phyloP scores from a whole-genome alignment of 2,113 vertebrate species.

The Boulengeromyrus knoepffleri region DNA sequence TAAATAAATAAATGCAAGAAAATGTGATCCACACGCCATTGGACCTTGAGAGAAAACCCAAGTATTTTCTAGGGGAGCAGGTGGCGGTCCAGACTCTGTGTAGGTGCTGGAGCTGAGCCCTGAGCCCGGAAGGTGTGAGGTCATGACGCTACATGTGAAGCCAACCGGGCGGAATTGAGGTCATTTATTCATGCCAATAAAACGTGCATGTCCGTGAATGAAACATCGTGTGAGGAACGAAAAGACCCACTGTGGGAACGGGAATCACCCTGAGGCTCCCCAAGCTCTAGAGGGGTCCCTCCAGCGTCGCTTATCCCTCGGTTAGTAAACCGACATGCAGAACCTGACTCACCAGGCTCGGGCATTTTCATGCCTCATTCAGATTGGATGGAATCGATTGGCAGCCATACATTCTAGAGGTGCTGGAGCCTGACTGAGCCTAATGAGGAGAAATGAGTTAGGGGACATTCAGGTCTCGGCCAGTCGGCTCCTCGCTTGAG shows the following conservation, averaged over 20 bases:
- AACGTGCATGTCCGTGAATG: not conserved
- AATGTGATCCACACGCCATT: not conserved
- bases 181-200: not conserved
- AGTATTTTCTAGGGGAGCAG: not conserved
- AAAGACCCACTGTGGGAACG: not conserved
- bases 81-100: not conserved
- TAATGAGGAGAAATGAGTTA: conserved; percentile 26
- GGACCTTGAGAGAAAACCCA: not conserved
- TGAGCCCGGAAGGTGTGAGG: not conserved
- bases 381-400: conserved; percentile 34
- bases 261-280: not conserved
- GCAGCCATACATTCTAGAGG: conserved; percentile 22
- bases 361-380: conserved; percentile 25
- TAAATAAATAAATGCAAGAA: not conserved
- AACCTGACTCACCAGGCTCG: not conserved
- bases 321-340: not conserved
- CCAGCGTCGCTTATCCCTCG: not conserved
- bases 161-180: not conserved
- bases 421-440: conserved; percentile 31
- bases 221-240: not conserved
- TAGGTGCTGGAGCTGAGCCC: not conserved
- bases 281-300: not conserved
- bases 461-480: conserved; percentile 30
- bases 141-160: not conserved
- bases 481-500: conserved; percentile 39